A percentile compares a stretch with the other conserved stretches of the same genome.
Conservation (phyloP, 1,140 invertebrate genomes). For the Drosophila busckii region DNA sequence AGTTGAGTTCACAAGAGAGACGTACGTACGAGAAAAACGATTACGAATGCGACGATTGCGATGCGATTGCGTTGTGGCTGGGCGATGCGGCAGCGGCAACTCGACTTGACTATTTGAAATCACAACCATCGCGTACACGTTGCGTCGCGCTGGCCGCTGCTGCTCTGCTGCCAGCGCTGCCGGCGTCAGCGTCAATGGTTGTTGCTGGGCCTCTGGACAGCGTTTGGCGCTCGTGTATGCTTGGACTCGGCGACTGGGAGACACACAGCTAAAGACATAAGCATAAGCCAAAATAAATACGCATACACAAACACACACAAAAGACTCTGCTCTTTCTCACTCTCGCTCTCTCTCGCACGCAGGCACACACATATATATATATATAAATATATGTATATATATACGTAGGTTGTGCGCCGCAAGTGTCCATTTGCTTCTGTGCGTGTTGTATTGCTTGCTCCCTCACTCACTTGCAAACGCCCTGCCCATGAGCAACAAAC, state of each 20-base stretch:
- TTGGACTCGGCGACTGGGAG: constrained; percentile 18
- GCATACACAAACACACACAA: constrained; percentile 17
- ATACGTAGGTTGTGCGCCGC: constrained; percentile 19
- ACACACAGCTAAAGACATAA: constrained; percentile 19
- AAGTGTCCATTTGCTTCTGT: constrained; percentile 62
- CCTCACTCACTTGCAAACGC: constrained; percentile 41
- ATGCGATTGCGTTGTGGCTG: constrained; percentile 39
- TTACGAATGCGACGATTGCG: constrained; percentile 32
- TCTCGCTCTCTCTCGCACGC: constrained; percentile 21
- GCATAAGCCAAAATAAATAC: constrained; percentile 42
- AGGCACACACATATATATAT: constrained; percentile 1
- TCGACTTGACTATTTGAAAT: constrained; percentile 65
- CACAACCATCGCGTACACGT: constrained; percentile 45
- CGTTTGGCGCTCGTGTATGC: constrained; percentile 35
- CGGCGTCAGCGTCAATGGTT: background rate
- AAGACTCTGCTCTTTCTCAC: constrained; percentile 19
- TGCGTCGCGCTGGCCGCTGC: constrained; percentile 29
- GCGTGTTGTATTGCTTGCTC: constrained; percentile 56
- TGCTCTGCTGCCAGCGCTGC: constrained; percentile 17
- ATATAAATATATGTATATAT: background rate
- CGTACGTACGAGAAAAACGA: constrained; percentile 12
- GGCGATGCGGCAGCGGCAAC: constrained; percentile 67
- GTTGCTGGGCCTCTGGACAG: constrained; percentile 16
- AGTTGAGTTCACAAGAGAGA: constrained; percentile 5
- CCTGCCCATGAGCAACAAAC: constrained; percentile 24